Percentiles rank a stretch among this genome's conserved stretches.
phyloP scores from a whole-genome alignment of 1,140 invertebrate genomes.

The Physella acuta region DNA sequence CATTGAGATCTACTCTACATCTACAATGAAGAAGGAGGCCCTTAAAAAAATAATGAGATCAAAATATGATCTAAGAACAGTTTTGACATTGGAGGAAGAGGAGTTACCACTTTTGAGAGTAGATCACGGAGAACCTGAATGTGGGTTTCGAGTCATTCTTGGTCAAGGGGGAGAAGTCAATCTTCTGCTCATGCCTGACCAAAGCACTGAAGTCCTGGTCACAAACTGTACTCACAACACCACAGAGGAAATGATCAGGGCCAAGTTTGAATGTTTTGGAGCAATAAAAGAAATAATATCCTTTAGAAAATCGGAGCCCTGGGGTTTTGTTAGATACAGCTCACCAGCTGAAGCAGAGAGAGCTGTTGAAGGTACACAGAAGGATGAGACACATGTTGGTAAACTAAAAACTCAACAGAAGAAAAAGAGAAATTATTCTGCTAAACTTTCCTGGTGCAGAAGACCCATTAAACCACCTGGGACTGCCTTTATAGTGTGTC shows the following conservation, averaged over 20 bases:
- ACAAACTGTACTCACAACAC: neutral
- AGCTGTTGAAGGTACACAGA: constrained; percentile 30
- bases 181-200: constrained; percentile 28
- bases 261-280: constrained; percentile 30
- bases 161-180: constrained; percentile 29
- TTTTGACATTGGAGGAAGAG: constrained; percentile 11
- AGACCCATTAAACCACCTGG: constrained; percentile 6
- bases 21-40: constrained; percentile 2
- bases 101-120: constrained; percentile 14
- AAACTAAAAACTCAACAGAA: too few relatives aligned
- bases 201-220: constrained; percentile 30
- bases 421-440: constrained; percentile 6
- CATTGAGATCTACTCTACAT: constrained; percentile 28
- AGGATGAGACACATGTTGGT: constrained; percentile 21
- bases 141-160: constrained; percentile 22
- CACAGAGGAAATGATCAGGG: constrained; percentile 18
- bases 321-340: constrained; percentile 42
- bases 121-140: neutral
- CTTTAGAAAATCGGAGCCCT: constrained; percentile 23
- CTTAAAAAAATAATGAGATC: neutral
- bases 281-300: constrained; percentile 23
- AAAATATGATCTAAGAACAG: neutral
- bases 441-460: constrained; percentile 5
- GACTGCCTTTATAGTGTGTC: constrained; percentile 20
- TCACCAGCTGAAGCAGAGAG: constrained; percentile 29